A percentile compares a stretch with the other conserved stretches of the same genome.
Evolutionary conservation across 64 coral and sea anemone species (phyloP).

Genomic region (Platygyra sinensis): DNA sequence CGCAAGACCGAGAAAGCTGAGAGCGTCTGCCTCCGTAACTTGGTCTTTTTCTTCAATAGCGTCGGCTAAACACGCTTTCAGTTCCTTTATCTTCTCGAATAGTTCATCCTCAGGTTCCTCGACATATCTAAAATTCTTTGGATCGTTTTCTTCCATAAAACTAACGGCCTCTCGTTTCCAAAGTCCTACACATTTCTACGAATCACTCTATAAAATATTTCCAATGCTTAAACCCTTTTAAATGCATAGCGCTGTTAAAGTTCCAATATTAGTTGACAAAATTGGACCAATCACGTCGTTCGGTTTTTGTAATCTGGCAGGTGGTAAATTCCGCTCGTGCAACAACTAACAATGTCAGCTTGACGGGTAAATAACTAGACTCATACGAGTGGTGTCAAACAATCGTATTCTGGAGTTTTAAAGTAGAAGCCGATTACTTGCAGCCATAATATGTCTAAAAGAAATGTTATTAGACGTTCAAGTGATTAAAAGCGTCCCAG

Average conservation of each 20-base stretch:
- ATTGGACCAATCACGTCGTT: slow-evolving; percentile 6
- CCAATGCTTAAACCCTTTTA: neutral
- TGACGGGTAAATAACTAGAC: neutral
- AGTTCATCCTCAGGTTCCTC: slow-evolving; percentile 78
- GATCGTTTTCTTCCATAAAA: slow-evolving; percentile 81
- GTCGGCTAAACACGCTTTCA: slow-evolving; percentile 52
- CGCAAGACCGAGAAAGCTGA: slow-evolving; percentile 81
- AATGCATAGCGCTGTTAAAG: neutral
- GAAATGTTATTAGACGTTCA: too few relatives aligned
- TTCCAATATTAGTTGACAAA: neutral
- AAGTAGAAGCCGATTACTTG: too few relatives aligned
- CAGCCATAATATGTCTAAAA: too few relatives aligned
- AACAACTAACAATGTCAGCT: neutral
- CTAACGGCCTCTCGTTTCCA: neutral
- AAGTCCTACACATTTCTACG: neutral
- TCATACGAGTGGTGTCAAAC: neutral
- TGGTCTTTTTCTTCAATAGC: slow-evolving; percentile 67
- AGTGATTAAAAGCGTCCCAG: too few relatives aligned
- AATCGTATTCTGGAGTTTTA: too few relatives aligned
- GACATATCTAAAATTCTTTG: slow-evolving; percentile 77
- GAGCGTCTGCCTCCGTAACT: slow-evolving; percentile 43
- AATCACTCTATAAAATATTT: too few relatives aligned
- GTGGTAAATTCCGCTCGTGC: neutral
- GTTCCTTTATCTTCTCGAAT: slow-evolving; percentile 54
- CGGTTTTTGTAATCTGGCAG: slow-evolving; percentile 10